Conservation (phyloP, 2,113 vertebrate genomes). For the Scytalopus superciliaris region DNA sequence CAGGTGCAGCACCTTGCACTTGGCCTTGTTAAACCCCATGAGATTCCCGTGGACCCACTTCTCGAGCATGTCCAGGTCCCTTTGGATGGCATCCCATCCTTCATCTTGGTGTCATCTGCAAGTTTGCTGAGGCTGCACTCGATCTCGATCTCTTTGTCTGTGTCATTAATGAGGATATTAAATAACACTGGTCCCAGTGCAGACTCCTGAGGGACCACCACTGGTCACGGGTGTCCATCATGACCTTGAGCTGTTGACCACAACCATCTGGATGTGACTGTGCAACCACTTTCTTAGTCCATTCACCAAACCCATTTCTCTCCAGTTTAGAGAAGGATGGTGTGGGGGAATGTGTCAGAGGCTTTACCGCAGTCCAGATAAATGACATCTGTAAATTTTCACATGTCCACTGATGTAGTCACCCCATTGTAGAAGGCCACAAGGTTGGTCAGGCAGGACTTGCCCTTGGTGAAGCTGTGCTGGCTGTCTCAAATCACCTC, state of each 20-base stretch:
- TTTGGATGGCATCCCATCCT: background rate
- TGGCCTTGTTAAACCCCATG: background rate
- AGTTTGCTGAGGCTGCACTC: background rate
- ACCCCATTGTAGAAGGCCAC: background rate
- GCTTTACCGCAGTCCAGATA: background rate
- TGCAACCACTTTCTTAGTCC: background rate
- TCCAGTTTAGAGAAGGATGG: background rate
- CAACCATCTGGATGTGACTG: background rate
- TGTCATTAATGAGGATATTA: background rate
- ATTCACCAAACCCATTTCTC: background rate
- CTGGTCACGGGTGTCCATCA: background rate
- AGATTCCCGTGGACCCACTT: background rate
- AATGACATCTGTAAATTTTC: background rate
- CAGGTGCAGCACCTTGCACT: background rate
- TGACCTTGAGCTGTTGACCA: background rate
- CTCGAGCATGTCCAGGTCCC: background rate
- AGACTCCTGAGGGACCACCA: accelerated
- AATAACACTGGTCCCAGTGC: background rate
- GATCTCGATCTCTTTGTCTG: background rate
- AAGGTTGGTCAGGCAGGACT: background rate
- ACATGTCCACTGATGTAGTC: background rate
- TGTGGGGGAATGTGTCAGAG: background rate
- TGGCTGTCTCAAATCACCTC: background rate
- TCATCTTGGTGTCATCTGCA: background rate
- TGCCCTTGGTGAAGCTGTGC: background rate